Base-by-base conservation (phyloP, 2,888 invertebrate species). In the Dromius quadrimaculatus region DNA sequence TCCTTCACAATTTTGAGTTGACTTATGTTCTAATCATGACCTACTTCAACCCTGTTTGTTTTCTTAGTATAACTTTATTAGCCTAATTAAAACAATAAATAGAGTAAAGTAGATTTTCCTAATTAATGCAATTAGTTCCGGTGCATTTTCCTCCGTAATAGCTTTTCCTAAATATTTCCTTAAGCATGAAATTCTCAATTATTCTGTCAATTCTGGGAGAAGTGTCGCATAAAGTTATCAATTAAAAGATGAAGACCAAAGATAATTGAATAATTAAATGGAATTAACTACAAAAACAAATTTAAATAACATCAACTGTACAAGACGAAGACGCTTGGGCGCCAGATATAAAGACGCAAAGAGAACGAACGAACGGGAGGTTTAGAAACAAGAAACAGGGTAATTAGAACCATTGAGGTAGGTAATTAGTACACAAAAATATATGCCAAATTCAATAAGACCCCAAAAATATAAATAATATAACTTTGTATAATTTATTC, bases 181-280 rank as follows among this genome's bases (percentile, higher is more conserved):
- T 54, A 54, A 54, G 28, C 50, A 54, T 54, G 50, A 54, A 54
- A 54, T 28, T 54, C 28, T 54, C 50, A 54, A 28, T 54, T 54
- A 54, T 54, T 28, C 28, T 54, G 50, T 54, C 50, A 54, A 54
- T 54, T 47, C 23, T 54, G 50, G 13, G 50, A 54, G 50, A 23
- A 54, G 50, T 54, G 50, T 54, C 23, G 50, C 50, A 54, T 54
- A 54, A 54, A 54, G 50, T 54, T 15, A 54, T 54, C 50, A 54
- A 54, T 54, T 54, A 54, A 54, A 54, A 54, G 50, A 54, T 54
- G 50, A 54, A 54, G 50, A 54, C 50, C 50, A 54, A 54, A 54
- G 50, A 54, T 54, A 54, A 54, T 54, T 54, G 50, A 28, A 54
- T 54, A 54, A 54, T 54, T 54, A 54, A 54, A 54, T 54, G 50